Conservation (phyloP, 2,888 invertebrate genomes). For the Acrocyrtus sp. region DNA sequence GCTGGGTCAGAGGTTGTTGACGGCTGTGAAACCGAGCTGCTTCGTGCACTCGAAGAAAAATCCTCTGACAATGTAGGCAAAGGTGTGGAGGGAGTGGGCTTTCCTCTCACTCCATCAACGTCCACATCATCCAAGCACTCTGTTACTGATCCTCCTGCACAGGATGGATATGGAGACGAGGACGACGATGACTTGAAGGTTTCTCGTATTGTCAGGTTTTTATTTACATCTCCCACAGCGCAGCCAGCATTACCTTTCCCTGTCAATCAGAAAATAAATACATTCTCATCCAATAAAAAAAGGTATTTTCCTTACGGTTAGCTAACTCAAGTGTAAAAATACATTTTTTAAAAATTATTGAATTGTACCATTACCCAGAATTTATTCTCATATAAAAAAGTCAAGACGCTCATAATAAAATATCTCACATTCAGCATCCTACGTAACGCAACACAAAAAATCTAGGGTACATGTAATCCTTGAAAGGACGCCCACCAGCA, state of each 20-base stretch:
- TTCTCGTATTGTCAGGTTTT: slow-evolving; percentile 56
- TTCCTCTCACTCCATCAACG: slow-evolving; percentile 12
- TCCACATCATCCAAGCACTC: slow-evolving; percentile 19
- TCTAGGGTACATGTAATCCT: slow-evolving; percentile 58
- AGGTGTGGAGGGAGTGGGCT: slow-evolving; percentile 42
- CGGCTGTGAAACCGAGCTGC: slow-evolving; percentile 43
- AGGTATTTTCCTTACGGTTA: no score
- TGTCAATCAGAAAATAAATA: slow-evolving; percentile 62
- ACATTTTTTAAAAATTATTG: no score
- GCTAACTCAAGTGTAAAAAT: no score
- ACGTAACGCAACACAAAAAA: no score
- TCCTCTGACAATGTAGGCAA: slow-evolving; percentile 30
- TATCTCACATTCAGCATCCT: no score
- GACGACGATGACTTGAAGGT: slow-evolving; percentile 42
- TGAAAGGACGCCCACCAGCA: slow-evolving; percentile 56
- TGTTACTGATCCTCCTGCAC: slow-evolving; percentile 3
- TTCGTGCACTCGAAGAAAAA: slow-evolving; percentile 34
- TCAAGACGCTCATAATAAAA: no score
- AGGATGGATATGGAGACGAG: slow-evolving; percentile 15
- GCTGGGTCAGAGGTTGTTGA: slow-evolving; percentile 50
- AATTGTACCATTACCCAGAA: no score
- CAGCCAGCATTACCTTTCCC: slow-evolving; percentile 59
- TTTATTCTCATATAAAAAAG: no score
- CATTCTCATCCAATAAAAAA: no score
- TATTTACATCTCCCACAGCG: slow-evolving; percentile 62